Conservation (phyloP, 1,140 invertebrate genomes). For the Yoshiicerus persimilis region DNA sequence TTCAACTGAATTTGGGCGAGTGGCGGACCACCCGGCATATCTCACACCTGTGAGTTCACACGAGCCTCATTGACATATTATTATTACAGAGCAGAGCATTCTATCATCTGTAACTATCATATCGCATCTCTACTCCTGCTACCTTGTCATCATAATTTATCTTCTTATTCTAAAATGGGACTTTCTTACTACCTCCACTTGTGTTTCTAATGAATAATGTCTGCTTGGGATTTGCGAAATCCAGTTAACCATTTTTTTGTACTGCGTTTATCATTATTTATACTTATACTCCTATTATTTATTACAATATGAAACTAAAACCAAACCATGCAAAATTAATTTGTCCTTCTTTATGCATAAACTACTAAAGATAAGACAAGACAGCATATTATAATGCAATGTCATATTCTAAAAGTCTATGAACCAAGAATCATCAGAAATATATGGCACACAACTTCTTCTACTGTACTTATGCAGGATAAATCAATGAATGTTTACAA, state of each 20-base stretch:
- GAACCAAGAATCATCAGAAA: too few relatives aligned
- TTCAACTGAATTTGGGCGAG: background rate
- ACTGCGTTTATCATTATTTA: background rate
- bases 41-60: slow-evolving; percentile 42
- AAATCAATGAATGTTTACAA: too few relatives aligned
- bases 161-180: background rate
- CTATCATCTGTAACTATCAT: slow-evolving; percentile 29
- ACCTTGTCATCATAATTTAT: background rate
- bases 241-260: background rate
- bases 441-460: too few relatives aligned
- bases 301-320: too few relatives aligned
- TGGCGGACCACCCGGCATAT: slow-evolving; percentile 39
- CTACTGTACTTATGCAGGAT: too few relatives aligned
- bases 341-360: too few relatives aligned
- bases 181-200: background rate
- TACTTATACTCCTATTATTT: background rate
- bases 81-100: slow-evolving; percentile 32
- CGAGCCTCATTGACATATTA: slow-evolving; percentile 38
- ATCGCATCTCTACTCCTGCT: background rate
- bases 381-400: too few relatives aligned
- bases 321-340: too few relatives aligned
- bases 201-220: background rate
- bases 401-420: too few relatives aligned
- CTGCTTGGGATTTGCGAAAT: background rate
- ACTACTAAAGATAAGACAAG: too few relatives aligned